phyloP scores from a whole-genome alignment of 1,140 invertebrate species.

The Drosophila sechellia region DNA sequence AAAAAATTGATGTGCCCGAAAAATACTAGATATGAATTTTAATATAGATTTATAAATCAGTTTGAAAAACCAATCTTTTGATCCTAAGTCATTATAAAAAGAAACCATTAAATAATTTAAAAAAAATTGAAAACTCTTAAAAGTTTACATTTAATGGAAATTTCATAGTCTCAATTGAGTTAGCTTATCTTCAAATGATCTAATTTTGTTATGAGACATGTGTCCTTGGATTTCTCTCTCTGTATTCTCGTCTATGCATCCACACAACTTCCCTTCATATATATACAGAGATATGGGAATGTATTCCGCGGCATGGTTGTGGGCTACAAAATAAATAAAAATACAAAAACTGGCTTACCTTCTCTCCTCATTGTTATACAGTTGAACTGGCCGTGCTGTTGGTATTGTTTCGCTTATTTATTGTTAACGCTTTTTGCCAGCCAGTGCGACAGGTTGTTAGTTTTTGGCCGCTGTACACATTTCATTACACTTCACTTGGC shows the following conservation, averaged over 20 bases:
- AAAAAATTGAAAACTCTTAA: not conserved
- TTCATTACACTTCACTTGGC: constrained; percentile 70
- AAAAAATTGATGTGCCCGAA: not conserved
- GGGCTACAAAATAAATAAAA: constrained; percentile 58
- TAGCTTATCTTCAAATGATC: not conserved
- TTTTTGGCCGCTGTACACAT: constrained; percentile 65
- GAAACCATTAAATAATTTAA: too few relatives aligned
- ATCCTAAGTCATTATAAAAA: too few relatives aligned
- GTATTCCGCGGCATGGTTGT: constrained; percentile 52
- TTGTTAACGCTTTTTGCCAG: constrained; percentile 79
- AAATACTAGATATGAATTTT: not conserved
- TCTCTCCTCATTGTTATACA: constrained; percentile 81
- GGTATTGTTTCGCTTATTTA: constrained; percentile 79
- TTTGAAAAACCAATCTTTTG: too few relatives aligned
- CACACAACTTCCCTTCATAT: constrained; percentile 27
- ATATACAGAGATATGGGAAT: constrained; percentile 14
- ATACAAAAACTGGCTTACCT: constrained; percentile 79
- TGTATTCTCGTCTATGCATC: constrained; percentile 13
- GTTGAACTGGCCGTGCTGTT: constrained; percentile 55
- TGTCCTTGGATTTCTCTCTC: not conserved
- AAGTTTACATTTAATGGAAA: not conserved
- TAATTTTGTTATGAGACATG: too few relatives aligned
- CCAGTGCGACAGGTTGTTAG: constrained; percentile 78
- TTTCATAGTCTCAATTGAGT: not conserved
- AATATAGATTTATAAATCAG: too few relatives aligned